Base-by-base conservation (phyloP, 2,797 vertebrate species). In the Menidia menidia region DNA sequence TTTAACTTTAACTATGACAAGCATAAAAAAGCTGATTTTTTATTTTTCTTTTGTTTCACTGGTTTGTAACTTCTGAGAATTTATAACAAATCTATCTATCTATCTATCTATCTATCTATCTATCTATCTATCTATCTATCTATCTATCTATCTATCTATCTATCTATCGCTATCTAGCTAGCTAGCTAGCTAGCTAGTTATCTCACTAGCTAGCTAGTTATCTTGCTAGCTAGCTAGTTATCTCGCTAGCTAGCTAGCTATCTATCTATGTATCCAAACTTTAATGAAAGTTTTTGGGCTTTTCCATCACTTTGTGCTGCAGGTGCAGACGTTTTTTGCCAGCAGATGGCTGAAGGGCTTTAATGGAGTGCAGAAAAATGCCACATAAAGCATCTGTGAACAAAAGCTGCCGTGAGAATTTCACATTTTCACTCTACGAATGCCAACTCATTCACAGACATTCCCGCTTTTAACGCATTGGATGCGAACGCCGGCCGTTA, bases 301-400 rank as follows among this genome's bases (percentile, higher is more conserved):
- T 60, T 60, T 60, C 8, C 30, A 45, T 32, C 25, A 45, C 30
- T 16, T 11, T 45, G 42, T 45, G 25, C 42, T 59, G 41, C 14
- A 59, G 60, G 45, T 62, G 47, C 47, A 41, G 60, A 51, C 10
- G 6, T 51, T 30, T 62, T 4, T 41, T 35, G 47, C 32, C 33
- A 39, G 50, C 47, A 14, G 0, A 4, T 41, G 32, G 32, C 33
- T 51, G 47, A 33, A 51, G 30, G 58, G 25, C 44, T 45, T 45
- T n/a, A 32, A 32, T 45, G 25, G 32, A 59, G 12, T 2, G 8
- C 7, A 43, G 19, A 19, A 19, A 14, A 59, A 43, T 45, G 25
- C 58, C 10, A 19, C 4, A 14, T 44, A 45, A 30, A 45, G 25
- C 58, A 32, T 45, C 42, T 44, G 41, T 60, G 42, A 60, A 45